Conservation (phyloP, 2,113 vertebrate species). For the Aegithalos caudatus region DNA sequence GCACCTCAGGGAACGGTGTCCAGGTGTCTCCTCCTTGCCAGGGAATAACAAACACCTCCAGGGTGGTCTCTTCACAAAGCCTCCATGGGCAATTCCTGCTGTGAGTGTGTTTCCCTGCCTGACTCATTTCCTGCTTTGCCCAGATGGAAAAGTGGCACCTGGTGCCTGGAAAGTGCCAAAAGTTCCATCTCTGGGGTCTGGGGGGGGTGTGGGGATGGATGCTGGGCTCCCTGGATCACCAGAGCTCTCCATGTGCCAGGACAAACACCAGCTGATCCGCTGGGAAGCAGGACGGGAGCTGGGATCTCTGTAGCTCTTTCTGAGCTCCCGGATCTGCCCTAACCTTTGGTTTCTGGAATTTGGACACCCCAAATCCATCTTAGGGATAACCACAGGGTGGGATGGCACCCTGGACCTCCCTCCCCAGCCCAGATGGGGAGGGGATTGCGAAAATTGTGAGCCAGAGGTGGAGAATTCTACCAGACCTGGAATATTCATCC, state of each 20-base stretch:
- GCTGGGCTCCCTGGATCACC: not conserved
- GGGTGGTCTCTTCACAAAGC: not conserved
- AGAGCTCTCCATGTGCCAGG: not conserved
- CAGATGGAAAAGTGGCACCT: not conserved
- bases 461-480: not conserved
- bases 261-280: not conserved
- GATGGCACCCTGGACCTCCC: too few relatives aligned
- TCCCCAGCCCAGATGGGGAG: not conserved
- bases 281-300: not conserved
- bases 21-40: not conserved
- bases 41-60: not conserved
- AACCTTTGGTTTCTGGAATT: not conserved
- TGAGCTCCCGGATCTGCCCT: not conserved
- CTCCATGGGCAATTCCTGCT: not conserved
- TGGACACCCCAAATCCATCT: not conserved
- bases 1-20: not conserved
- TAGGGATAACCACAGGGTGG: rapidly evolving
- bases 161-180: not conserved
- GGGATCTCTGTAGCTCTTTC: not conserved
- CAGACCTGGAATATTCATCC: rapidly evolving
- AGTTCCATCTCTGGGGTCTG: not conserved
- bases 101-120: not conserved
- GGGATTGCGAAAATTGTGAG: rapidly evolving
- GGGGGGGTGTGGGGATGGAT: not conserved
- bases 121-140: constrained; percentile 26